Conservation (phyloP, 2,797 vertebrate species). For the Smutsia gigantea region DNA sequence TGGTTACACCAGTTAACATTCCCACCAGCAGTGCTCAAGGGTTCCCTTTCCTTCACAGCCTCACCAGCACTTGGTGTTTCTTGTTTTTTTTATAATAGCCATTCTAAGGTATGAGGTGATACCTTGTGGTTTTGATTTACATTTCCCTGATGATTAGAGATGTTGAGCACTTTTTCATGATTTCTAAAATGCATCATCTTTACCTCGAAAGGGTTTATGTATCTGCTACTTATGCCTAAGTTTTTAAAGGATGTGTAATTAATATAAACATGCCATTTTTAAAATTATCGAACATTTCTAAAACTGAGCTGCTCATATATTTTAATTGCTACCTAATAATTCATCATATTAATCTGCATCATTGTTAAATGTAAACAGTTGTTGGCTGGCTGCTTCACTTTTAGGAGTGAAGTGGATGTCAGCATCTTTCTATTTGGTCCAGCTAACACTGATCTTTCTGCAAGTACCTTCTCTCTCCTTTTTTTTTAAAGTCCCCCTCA, state of each 20-base stretch:
- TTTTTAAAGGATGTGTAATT: neutral
- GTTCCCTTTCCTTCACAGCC: neutral
- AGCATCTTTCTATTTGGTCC: neutral
- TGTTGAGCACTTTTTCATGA: neutral
- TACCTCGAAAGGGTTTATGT: neutral
- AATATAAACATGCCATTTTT: neutral
- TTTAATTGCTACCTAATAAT: neutral
- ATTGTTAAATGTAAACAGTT: neutral
- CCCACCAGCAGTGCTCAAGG: neutral
- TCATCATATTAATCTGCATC: neutral
- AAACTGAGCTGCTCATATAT: neutral
- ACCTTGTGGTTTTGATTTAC: neutral
- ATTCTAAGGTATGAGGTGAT: neutral
- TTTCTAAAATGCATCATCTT: neutral
- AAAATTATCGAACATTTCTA: neutral
- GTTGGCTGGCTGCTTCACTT: neutral
- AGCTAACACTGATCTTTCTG: neutral
- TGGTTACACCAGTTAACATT: neutral
- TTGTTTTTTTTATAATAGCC: neutral
- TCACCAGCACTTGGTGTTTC: neutral
- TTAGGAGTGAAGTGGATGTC: neutral
- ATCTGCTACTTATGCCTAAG: neutral
- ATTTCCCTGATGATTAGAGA: neutral
- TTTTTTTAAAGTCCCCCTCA: too few relatives aligned
- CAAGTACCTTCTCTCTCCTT: neutral